Conservation (phyloP, 1,140 invertebrate species). For the Catajapyx aquilonaris region DNA sequence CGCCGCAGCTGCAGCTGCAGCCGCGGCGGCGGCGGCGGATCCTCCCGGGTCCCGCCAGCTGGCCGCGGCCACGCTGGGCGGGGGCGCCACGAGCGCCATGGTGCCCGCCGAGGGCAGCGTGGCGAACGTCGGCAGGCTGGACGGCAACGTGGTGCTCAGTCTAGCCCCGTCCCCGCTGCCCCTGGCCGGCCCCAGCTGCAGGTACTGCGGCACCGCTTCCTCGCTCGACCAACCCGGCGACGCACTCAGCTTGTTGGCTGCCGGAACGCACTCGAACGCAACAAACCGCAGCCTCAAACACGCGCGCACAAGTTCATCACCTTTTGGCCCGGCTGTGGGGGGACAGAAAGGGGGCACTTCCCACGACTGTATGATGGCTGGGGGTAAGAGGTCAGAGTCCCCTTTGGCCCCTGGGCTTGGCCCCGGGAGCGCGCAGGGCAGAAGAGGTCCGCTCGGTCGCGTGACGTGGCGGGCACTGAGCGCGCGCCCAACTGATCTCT, state of each 20-base stretch:
- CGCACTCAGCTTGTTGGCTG: conserved; percentile 19
- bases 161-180: conserved; percentile 16
- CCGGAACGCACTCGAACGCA: conserved; percentile 17
- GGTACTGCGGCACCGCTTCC: conserved; percentile 10
- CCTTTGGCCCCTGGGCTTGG: conserved; percentile 20
- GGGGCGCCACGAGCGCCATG: conserved; percentile 46
- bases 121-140: conserved; percentile 21
- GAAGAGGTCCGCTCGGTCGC: too few relatives aligned
- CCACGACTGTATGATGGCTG: not conserved
- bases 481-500: too few relatives aligned
- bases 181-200: not conserved
- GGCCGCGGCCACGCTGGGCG: conserved; percentile 35
- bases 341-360: not conserved
- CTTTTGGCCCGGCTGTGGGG: not conserved
- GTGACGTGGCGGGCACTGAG: too few relatives aligned
- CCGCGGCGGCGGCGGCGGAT: conserved; percentile 15
- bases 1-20: conserved; percentile 6
- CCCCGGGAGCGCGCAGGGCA: conserved; percentile 9
- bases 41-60: conserved; percentile 31
- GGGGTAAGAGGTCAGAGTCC: conserved; percentile 11
- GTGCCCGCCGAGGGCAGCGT: conserved; percentile 33
- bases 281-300: not conserved
- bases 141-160: conserved; percentile 20
- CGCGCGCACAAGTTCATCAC: not conserved
- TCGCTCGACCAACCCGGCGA: conserved; percentile 21